Evolutionary conservation across 2,113 vertebrate species (phyloP), one percentile per base, ranked within the genome.

Genomic region (Typhlomys cinereus): DNA sequence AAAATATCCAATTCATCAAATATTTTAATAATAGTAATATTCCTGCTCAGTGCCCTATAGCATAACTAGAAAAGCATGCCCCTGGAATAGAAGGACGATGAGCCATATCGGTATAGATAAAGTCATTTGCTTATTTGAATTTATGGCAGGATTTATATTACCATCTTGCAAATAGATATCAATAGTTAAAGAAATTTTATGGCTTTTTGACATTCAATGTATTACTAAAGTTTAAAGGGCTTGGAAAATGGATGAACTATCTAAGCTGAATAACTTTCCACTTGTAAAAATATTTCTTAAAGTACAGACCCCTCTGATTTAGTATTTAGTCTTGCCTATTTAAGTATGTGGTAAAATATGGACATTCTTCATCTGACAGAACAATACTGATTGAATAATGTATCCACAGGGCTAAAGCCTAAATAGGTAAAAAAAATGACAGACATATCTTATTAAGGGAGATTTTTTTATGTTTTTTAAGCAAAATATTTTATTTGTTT

Each of bases 141-240:
- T 96, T 91, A 80, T 80, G 61, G 74, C 48, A 92, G 69, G 83
- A 94, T 94, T 97, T 96, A 94, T 92, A 87, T 78, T 75, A 85
- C 91, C 94, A 94, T 96, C 95, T 97, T n/a, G 96, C 96, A 97
- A 97, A 95, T 92, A 98, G 94, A 94, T 97, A 97, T 96, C 96
- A 96, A 97, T 96, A 97, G 96, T 95, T 97, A 96, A 97, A 97
- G 90, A 95, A 90, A 96, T 97, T 97, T 97, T 96, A 96, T 78
- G 97, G 91, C 12, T 1, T 95, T 97, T 93, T 97, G 96, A 96
- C 81, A 69, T 97, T 96, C 93, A 83, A 73, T 94, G 69, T 92
- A 83, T 95, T 96, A 96, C 61, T 48, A 85, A 96, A 89, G 93
- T 97, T 98, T 97, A 96, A 98, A 97, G 96, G 90, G 81, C 85